phyloP scores from a whole-genome alignment of 2,888 invertebrate species.

The Clanis bilineata region DNA sequence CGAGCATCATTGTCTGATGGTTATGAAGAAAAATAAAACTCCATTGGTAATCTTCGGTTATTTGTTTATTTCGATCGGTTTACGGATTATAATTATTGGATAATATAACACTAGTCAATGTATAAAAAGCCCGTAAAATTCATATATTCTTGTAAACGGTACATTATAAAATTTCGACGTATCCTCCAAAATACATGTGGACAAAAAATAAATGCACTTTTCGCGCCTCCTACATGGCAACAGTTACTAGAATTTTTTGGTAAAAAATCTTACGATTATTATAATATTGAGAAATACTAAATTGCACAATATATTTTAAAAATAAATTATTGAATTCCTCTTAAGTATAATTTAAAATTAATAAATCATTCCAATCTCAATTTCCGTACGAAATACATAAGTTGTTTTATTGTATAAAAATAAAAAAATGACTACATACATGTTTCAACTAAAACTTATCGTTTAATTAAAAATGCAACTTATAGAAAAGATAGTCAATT shows the following conservation, averaged over 20 bases:
- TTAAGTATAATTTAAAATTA: conserved; percentile 37
- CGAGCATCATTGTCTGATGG: too few relatives aligned
- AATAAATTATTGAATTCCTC: conserved; percentile 32
- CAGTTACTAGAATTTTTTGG: conserved; percentile 58
- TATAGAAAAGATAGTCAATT: conserved; percentile 15
- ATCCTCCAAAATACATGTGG: conserved; percentile 51
- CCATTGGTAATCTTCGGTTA: conserved; percentile 48
- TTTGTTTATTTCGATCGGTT: conserved; percentile 59
- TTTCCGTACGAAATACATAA: conserved; percentile 15
- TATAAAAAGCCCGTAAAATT: conserved; percentile 69
- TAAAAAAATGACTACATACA: conserved; percentile 1
- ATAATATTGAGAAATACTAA: conserved; percentile 45
- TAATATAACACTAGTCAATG: conserved; percentile 63
- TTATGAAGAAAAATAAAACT: conserved; percentile 2
- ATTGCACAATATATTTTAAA: conserved; percentile 52
- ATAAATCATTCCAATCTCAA: conserved; percentile 46
- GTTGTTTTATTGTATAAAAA: conserved; percentile 7
- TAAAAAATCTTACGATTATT: conserved; percentile 53
- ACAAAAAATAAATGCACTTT: conserved; percentile 75
- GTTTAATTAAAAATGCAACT: conserved; percentile 9
- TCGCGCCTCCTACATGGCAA: conserved; percentile 70
- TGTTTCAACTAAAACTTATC: conserved; percentile 15
- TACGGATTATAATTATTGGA: conserved; percentile 46
- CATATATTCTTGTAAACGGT: conserved; percentile 53
- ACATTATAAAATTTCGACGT: conserved; percentile 49